A percentile compares a stretch with the other conserved stretches of the same genome.
Conservation (phyloP, 2,888 invertebrate genomes). For the Azorinus chamasolen region DNA sequence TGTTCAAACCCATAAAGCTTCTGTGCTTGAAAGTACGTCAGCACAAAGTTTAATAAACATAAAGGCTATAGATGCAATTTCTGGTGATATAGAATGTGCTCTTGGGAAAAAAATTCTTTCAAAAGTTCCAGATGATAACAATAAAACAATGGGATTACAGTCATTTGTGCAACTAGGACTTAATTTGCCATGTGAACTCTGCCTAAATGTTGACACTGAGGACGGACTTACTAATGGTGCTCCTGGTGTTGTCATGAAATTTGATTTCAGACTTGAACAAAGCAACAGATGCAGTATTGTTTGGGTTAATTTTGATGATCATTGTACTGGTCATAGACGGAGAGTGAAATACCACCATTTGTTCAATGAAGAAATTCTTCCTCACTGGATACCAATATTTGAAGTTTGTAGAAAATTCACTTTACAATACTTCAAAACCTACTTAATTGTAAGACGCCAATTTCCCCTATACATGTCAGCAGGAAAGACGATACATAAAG, state of each 20-base stretch:
- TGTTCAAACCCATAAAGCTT: conserved; percentile 10
- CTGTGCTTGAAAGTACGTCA: background rate
- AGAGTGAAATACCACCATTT: conserved; percentile 32
- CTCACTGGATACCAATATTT: conserved; percentile 25
- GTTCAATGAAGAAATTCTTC: conserved; percentile 16
- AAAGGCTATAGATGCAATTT: conserved; percentile 2
- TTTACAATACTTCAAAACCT: conserved; percentile 23
- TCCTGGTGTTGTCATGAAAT: conserved; percentile 22
- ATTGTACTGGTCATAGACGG: conserved; percentile 20
- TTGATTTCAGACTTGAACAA: conserved; percentile 37
- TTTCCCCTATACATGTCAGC: conserved; percentile 54
- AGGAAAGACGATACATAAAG: conserved; percentile 59
- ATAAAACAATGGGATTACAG: background rate
- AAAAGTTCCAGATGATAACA: conserved; percentile 8
- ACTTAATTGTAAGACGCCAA: conserved; percentile 31
- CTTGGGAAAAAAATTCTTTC: conserved; percentile 41
- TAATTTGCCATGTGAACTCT: background rate
- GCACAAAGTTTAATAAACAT: background rate
- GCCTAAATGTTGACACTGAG: background rate
- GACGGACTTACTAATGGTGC: conserved; percentile 5
- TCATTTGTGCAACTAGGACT: background rate
- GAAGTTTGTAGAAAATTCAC: conserved; percentile 25
- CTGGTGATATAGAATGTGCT: conserved; percentile 44
- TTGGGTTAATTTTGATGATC: conserved; percentile 55
- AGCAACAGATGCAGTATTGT: conserved; percentile 30